Base-by-base conservation (phyloP, 2,113 vertebrate genomes). In the Austrofundulus limnaeus region DNA sequence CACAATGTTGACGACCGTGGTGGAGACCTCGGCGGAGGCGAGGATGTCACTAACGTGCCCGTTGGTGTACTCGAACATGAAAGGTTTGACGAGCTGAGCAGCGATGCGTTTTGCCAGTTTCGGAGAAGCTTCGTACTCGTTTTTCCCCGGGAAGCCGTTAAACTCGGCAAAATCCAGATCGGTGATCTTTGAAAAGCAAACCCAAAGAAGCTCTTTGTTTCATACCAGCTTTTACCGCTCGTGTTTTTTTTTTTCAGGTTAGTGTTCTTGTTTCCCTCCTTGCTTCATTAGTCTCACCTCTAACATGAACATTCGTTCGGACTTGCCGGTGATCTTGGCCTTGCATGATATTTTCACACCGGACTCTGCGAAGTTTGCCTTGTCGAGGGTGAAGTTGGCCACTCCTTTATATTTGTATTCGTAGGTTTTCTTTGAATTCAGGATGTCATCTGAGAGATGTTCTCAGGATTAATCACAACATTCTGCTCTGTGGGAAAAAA, bases 321-420 rank as follows among this genome's bases (percentile, higher is more conserved):
- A 85, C 20, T 69, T 42, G 11, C 88, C 89, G 11, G 4, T 20
- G 52, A 93, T 92, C 67, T 84, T 89, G 20, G 87, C 65, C 23
- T 71, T 90, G 68, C 91, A 91, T 0, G 6, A 53, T 37, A 93
- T 54, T 67, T 62, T 91, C 31, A 80, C 66, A 0, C 81, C 90
- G 37, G 92, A 89, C 65, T 91, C 83, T 0, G 86, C 89, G 9
- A 88, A 50, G 66, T 90, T 81, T 55, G 81, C 73, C 45, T 81
- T 65, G 20, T 75, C 86, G 1, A 87, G 87, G 24, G 91, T 91
- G 49, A 92, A 81, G 37, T 78, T 88, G 28, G 88, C 85, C 37
- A 25, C 0, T 31, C 92, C 92, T 31, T 84, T 86, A 84, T 93
- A 93, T 70, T 68, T 88, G 75, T 93, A 93, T 45, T 91, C 80